Percentiles rank a stretch among this genome's conserved stretches.
These are phyloP conservation scores for Parapristionchus giblindavisi DNA, from an alignment of 2,888 invertebrate genomes.

Conservation along the genomic window DNA sequence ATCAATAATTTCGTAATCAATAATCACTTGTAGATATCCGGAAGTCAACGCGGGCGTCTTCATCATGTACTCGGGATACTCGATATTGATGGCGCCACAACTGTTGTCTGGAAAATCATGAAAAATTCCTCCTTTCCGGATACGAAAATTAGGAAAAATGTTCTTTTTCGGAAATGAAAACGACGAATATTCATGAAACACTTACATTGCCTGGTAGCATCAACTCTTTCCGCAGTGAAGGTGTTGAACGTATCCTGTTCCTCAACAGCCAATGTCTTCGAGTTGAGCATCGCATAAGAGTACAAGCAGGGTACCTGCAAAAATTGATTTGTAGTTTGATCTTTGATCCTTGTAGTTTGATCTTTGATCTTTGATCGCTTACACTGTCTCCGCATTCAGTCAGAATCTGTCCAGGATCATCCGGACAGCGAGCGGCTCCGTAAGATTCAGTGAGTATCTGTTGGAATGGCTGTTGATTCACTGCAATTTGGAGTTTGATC, in stretches of 20 bases:
- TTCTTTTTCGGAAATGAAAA: too few species aligned
- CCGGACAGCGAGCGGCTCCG: conserved; percentile 58
- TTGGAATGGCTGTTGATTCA: conserved; percentile 61
- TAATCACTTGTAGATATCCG: conserved; percentile 61
- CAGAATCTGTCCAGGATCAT: conserved; percentile 63
- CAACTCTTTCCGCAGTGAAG: conserved; percentile 53
- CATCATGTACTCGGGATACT: conserved; percentile 69
- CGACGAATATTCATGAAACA: background rate
- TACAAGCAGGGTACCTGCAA: conserved; percentile 62
- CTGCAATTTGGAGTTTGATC: conserved; percentile 48
- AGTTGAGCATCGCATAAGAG: conserved; percentile 65
- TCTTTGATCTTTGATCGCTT: conserved; percentile 3
- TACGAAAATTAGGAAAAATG: background rate
- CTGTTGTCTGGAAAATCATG: conserved; percentile 60
- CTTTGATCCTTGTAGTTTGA: background rate
- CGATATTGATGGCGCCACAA: conserved; percentile 69
- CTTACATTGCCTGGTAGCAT: conserved; percentile 59
- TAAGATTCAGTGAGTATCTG: conserved; percentile 55
- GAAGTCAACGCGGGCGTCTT: conserved; percentile 65
- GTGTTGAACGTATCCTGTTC: conserved; percentile 60
- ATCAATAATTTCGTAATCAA: too few species aligned
- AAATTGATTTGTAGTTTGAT: background rate
- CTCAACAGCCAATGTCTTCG: conserved; percentile 63
- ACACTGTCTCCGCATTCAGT: conserved; percentile 67
- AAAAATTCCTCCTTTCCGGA: background rate